Conservation (phyloP, 1,140 invertebrate genomes). For the Anagrus nilaparvatae region DNA sequence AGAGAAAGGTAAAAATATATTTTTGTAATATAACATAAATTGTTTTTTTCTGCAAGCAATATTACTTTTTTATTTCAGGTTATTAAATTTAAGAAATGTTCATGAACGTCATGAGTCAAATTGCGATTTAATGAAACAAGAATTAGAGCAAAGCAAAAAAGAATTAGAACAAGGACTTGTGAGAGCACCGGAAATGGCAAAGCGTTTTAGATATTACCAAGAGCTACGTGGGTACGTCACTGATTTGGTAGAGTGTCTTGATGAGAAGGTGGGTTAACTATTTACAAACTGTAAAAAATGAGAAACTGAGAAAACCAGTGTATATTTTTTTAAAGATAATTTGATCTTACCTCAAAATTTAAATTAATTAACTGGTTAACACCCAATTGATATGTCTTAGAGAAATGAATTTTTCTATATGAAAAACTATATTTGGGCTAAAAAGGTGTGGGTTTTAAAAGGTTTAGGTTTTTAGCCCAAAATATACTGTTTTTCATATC, state of each 20-base stretch:
- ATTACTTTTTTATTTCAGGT: conserved; percentile 32
- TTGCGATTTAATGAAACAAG: conserved; percentile 43
- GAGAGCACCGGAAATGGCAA: conserved; percentile 57
- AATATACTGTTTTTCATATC: too few species aligned
- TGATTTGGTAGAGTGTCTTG: conserved; percentile 93
- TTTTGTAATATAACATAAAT: conserved; percentile 6
- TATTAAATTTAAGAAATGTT: conserved; percentile 48
- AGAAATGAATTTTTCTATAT: too few species aligned
- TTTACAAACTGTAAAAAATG: too few species aligned
- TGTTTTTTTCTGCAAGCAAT: background rate
- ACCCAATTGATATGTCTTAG: too few species aligned
- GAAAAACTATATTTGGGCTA: too few species aligned
- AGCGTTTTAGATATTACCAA: conserved; percentile 86
- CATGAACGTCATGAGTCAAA: conserved; percentile 46
- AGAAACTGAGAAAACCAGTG: conserved; percentile 20
- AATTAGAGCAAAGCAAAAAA: conserved; percentile 50
- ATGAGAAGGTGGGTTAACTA: conserved; percentile 69
- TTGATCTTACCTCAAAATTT: too few species aligned
- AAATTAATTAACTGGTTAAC: too few species aligned
- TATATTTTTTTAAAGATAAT: conserved; percentile 13
- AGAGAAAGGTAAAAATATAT: conserved; percentile 41
- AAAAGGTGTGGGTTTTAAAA: too few species aligned
- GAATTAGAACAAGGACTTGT: conserved; percentile 51
- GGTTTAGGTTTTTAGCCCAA: too few species aligned
- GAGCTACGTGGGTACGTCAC: conserved; percentile 90